Percentiles rank a stretch among this genome's conserved stretches.
These are phyloP conservation scores for Amiota communis DNA, from an alignment of 2,888 invertebrate species.

Conservation along the genomic window DNA sequence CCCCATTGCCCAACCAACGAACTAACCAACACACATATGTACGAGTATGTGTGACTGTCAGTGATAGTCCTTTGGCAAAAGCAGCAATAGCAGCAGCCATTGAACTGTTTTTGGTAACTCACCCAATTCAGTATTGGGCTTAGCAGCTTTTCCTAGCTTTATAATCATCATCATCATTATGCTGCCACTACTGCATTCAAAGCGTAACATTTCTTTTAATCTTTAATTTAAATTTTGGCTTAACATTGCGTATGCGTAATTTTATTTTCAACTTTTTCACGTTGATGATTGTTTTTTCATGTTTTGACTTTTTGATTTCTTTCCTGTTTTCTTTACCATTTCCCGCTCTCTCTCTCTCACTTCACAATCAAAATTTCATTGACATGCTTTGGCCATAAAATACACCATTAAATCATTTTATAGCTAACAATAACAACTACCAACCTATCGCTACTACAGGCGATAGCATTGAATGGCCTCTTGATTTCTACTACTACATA, in stretches of 20 bases:
- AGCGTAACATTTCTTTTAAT: background rate
- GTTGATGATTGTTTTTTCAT: constrained; percentile 14
- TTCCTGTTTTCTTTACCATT: constrained; percentile 3
- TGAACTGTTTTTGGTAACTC: no score
- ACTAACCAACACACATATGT: no score
- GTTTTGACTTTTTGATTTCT: constrained; percentile 33
- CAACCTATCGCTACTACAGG: background rate
- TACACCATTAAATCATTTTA: constrained; percentile 22
- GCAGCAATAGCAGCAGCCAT: no score
- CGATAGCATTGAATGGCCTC: no score
- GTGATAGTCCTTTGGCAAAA: no score
- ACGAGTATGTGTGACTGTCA: no score
- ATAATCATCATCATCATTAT: no score
- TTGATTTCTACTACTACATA: no score
- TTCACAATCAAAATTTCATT: background rate
- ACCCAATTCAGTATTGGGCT: no score
- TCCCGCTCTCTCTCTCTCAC: constrained; percentile 5
- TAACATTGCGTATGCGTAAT: constrained; percentile 56
- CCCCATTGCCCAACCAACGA: no score
- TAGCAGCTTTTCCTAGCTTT: no score
- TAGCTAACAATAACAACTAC: background rate
- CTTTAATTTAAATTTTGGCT: constrained; percentile 29
- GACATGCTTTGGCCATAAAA: constrained; percentile 8
- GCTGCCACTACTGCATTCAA: no score
- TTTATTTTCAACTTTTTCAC: constrained; percentile 37